These are phyloP conservation scores for Phyllostomus discolor DNA, from an alignment of 2,113 vertebrate genomes.

Conservation along the genomic window DNA sequence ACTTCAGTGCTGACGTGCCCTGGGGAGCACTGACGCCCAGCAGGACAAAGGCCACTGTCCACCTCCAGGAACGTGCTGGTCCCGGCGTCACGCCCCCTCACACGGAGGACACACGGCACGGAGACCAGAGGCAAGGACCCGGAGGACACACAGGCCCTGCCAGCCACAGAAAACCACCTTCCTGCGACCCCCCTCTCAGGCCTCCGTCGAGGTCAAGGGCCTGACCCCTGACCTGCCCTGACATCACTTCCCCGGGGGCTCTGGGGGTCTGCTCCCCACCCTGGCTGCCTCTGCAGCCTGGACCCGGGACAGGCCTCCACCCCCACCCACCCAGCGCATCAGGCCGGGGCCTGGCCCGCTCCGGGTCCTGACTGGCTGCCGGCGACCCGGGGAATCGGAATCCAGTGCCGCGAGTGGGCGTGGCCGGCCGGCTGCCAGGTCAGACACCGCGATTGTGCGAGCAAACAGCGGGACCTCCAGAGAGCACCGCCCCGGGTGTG, in stretches of 20 bases:
- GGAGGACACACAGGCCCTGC: neutral
- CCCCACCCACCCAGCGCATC: neutral
- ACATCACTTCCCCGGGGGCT: neutral
- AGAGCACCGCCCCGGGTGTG: neutral
- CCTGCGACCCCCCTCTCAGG: neutral
- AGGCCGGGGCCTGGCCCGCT: neutral
- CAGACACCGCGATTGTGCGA: neutral
- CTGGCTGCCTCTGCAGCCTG: neutral
- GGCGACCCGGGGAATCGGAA: neutral
- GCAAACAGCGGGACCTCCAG: neutral
- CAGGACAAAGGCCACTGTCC: neutral
- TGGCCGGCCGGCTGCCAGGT: neutral
- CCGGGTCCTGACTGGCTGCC: no score
- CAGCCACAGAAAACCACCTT: no score
- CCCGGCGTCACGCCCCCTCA: no score
- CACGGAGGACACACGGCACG: no score
- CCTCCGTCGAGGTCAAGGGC: neutral
- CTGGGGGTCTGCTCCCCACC: neutral
- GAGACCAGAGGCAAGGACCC: neutral
- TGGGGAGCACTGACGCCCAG: neutral
- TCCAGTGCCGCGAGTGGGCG: neutral
- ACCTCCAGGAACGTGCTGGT: neutral
- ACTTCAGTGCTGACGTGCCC: neutral
- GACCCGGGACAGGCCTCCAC: rapidly evolving
- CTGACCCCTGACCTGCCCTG: neutral